phyloP scores from a whole-genome alignment of 35 echinoderm and acorn worm genomes.

The Eucidaris tribuloides region DNA sequence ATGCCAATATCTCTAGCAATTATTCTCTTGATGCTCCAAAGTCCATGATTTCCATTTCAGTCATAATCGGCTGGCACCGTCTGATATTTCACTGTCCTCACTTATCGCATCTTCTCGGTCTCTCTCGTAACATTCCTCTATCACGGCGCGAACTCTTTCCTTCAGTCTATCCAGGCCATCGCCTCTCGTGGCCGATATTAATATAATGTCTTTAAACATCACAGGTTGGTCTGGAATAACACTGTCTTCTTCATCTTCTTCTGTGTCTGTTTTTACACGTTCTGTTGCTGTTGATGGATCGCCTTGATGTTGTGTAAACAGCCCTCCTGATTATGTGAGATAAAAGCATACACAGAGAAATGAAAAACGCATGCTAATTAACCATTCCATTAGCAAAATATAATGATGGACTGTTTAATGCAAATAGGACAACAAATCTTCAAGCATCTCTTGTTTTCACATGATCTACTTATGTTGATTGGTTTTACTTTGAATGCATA shows the following conservation, averaged over 20 bases:
- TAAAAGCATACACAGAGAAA: background rate
- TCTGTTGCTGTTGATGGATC: background rate
- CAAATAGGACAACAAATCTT: background rate
- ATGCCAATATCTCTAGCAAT: no score
- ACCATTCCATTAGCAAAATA: background rate
- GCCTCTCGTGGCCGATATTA: slow-evolving; percentile 64
- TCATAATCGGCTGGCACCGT: no score
- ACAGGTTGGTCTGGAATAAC: no score
- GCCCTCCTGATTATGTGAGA: no score
- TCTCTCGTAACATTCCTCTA: slow-evolving; percentile 66
- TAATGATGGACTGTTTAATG: background rate
- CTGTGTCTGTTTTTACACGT: background rate
- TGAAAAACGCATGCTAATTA: background rate
- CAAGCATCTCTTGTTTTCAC: no score
- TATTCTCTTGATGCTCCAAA: no score
- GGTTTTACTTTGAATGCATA: no score
- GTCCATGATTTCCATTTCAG: no score
- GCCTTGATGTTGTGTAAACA: background rate
- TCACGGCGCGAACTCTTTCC: slow-evolving; percentile 49
- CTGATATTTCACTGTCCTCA: no score
- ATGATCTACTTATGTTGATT: no score
- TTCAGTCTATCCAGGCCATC: slow-evolving; percentile 43
- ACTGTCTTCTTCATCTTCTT: background rate
- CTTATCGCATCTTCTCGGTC: slow-evolving; percentile 5
- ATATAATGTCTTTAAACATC: slow-evolving; percentile 65